These are phyloP conservation scores for Puffinus mauretanicus DNA, from an alignment of 2,113 vertebrate genomes.

Conservation along the genomic window DNA sequence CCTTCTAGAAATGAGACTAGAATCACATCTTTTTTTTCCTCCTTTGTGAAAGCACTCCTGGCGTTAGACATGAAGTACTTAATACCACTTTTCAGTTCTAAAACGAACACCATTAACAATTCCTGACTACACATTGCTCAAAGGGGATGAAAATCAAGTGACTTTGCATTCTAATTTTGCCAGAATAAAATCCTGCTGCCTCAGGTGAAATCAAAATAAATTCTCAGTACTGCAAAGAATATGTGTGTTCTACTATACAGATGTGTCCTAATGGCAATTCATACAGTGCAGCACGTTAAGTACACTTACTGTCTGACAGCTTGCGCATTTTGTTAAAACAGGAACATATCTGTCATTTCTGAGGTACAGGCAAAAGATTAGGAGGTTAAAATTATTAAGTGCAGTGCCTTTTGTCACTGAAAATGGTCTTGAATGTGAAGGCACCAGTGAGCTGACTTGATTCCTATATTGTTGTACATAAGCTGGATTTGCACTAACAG, in stretches of 20 bases:
- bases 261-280: neutral
- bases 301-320: neutral
- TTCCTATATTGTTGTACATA: neutral
- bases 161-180: conserved; percentile 1
- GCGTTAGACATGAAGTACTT: neutral
- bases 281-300: neutral
- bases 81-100: neutral
- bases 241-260: neutral
- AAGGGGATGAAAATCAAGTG: conserved; percentile 1
- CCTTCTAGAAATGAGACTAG: neutral
- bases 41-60: neutral
- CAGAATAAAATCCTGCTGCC: neutral
- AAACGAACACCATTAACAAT: neutral
- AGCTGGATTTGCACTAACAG: conserved; percentile 32
- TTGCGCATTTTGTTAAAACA: neutral
- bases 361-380: neutral
- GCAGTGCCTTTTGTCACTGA: neutral
- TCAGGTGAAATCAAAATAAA: conserved; percentile 15
- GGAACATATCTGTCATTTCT: neutral
- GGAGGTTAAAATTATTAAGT: neutral
- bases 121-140: neutral
- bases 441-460: neutral
- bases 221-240: neutral
- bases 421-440: neutral
- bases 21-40: neutral